These are phyloP conservation scores for Myocastor coypus DNA, from an alignment of 2,113 vertebrate species.

Conservation along the genomic window DNA sequence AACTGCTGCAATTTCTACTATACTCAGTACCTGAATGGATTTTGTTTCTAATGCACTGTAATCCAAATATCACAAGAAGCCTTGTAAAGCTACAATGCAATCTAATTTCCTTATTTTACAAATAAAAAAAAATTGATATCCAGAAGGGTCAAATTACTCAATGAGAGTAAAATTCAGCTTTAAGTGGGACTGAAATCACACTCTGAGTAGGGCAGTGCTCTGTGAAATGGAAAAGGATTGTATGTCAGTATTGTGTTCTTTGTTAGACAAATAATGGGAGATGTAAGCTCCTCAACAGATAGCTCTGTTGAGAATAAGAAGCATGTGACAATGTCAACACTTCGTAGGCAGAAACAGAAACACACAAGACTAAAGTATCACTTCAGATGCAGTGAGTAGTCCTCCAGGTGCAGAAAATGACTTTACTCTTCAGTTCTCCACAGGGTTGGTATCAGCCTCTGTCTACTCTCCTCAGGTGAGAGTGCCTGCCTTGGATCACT, in stretches of 20 bases:
- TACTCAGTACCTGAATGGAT: neutral
- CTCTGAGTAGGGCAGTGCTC: neutral
- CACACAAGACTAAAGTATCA: neutral
- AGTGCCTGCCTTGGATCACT: neutral
- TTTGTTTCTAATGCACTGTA: neutral
- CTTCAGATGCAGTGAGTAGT: neutral
- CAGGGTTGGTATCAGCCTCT: neutral
- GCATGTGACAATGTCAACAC: neutral
- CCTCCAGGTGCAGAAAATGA: neutral
- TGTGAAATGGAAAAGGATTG: neutral
- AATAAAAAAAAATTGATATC: conserved; percentile 13
- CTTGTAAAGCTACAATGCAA: conserved; percentile 20
- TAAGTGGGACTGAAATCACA: neutral
- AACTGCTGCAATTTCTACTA: neutral
- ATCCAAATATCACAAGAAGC: conserved; percentile 45
- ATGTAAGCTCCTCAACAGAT: neutral
- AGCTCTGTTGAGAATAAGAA: neutral
- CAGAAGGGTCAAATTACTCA: conserved; percentile 31
- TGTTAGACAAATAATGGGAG: neutral
- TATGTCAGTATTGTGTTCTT: neutral
- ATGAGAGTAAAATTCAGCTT: neutral
- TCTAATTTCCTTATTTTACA: conserved; percentile 31
- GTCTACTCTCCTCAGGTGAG: neutral
- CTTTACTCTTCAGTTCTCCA: neutral
- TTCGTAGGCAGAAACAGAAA: conserved; percentile 29